A percentile compares a stretch with the other conserved stretches of the same genome.
Conservation (phyloP, 1,140 invertebrate genomes). For the Yoshiicerus persimilis region DNA sequence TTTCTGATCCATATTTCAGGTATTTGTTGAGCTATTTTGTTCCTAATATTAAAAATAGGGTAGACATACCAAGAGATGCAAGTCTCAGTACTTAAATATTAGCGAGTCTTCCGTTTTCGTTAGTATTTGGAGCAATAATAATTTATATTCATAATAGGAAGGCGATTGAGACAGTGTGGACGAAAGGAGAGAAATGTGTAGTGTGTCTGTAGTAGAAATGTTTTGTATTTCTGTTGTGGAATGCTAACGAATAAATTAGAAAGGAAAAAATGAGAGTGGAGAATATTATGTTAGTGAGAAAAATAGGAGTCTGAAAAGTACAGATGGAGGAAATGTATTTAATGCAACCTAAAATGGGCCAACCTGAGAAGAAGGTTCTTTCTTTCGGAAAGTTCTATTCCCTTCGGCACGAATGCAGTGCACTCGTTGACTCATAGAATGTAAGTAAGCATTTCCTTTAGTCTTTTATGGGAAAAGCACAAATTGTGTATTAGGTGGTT, state of each 20-base stretch:
- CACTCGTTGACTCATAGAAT: not conserved
- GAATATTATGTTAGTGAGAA: not conserved
- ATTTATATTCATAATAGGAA: not conserved
- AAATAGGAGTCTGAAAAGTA: not conserved
- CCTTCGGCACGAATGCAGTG: not conserved
- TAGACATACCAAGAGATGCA: no score
- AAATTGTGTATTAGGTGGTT: not conserved
- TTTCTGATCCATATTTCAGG: no score
- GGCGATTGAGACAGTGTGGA: not conserved
- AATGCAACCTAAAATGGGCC: not conserved
- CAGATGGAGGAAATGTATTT: not conserved
- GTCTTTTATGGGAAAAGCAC: not conserved
- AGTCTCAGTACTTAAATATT: no score
- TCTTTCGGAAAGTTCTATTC: not conserved
- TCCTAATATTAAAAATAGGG: no score
- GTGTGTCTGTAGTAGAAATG: not conserved
- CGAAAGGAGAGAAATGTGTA: not conserved
- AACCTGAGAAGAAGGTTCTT: not conserved
- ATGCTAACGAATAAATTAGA: not conserved
- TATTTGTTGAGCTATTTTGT: no score
- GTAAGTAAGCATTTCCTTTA: not conserved
- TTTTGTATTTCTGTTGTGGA: not conserved
- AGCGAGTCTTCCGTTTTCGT: no score
- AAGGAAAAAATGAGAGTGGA: not conserved
- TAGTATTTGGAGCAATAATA: no score